Evolutionary conservation across 2,888 invertebrate genomes (phyloP), one percentile per base, ranked within the genome.

Genomic region (Barypeithes pellucidus): DNA sequence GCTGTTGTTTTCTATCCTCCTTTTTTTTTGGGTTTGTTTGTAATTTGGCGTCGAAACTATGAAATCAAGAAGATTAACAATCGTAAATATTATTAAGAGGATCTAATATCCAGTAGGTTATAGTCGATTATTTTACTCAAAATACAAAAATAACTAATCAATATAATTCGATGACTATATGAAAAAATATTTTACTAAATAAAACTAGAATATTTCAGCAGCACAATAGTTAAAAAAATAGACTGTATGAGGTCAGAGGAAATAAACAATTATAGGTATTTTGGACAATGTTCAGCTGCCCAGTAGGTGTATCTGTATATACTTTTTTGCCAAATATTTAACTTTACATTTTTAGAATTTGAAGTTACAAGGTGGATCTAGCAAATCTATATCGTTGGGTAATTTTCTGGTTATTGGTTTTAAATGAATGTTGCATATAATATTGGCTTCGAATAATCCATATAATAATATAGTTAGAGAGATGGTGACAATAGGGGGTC

Each of bases 331-430:
- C 62, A 62, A 62, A 16, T 24, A 24, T 62, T 11, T 22, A 24
- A 43, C 14, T 62, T 11, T 45, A 62, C 11, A 22, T 24, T 43
- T 36, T 3, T n/a, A 9, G 39, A 39, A 39, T 39, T 39, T 36
- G 9, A 3, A 1, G n/a, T n/a, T 39, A 39, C 39, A 39, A 12
- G 39, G 5, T 11, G 22, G 54, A 54, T 20, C n/a, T 11, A 52
- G 18, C 45, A 45, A 45, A 24, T 24, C 24, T 24, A 16, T 33
- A 29, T 18, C 45, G 14, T 63, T 63, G n/a, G 18, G 36, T 16
- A 63, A 63, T 47, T 47, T 63, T 47, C 47, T 24, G 45, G 62
- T 29, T 29, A 47, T 47, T 63, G n/a, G n/a, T n/a, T n/a, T n/a
- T n/a, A n/a, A n/a, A n/a, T n/a, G n/a, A n/a, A n/a, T n/a, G n/a